Evolutionary conservation across 2,888 invertebrate genomes (phyloP).

Genomic region (Chymomyza amoena): DNA sequence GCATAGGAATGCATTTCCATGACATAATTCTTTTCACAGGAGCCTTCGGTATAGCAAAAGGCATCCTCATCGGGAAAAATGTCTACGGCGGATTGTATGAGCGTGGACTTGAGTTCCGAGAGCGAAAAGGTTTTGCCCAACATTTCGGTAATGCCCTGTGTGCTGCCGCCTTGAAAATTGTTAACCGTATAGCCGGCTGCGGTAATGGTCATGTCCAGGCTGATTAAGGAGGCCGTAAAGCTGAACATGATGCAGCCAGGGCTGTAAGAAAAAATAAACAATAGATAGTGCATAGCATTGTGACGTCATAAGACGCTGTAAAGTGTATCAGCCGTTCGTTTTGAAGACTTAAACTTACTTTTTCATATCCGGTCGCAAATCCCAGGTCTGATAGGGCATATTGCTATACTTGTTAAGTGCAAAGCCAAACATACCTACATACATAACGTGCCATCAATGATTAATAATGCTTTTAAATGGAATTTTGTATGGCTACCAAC

Average conservation of each 20-base stretch:
- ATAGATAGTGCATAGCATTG: too few species aligned
- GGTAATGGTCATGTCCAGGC: slow-evolving; percentile 81
- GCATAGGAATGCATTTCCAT: slow-evolving; percentile 88
- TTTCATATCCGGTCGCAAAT: slow-evolving; percentile 84
- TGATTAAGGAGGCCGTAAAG: slow-evolving; percentile 81
- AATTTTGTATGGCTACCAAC: slow-evolving; percentile 54
- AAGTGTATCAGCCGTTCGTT: neutral
- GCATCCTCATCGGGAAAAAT: slow-evolving; percentile 90
- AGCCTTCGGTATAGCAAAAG: slow-evolving; percentile 84
- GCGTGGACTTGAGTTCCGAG: slow-evolving; percentile 70
- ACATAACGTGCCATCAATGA: neutral
- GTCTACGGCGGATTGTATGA: slow-evolving; percentile 86
- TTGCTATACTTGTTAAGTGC: slow-evolving; percentile 87
- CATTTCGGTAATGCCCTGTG: slow-evolving; percentile 74
- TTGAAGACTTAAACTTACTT: slow-evolving; percentile 50
- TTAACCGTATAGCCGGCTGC: slow-evolving; percentile 77
- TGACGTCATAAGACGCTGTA: too few species aligned
- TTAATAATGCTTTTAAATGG: neutral
- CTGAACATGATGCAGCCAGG: slow-evolving; percentile 78
- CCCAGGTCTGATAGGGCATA: slow-evolving; percentile 92
- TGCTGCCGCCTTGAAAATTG: slow-evolving; percentile 77
- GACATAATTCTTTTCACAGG: slow-evolving; percentile 85
- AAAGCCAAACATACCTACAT: slow-evolving; percentile 84
- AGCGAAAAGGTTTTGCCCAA: slow-evolving; percentile 74
- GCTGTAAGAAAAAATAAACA: slow-evolving; percentile 37